Evolutionary conservation across 2,888 invertebrate genomes (phyloP), one percentile per base, ranked within the genome.

Genomic region (Heliconius ismenius): DNA sequence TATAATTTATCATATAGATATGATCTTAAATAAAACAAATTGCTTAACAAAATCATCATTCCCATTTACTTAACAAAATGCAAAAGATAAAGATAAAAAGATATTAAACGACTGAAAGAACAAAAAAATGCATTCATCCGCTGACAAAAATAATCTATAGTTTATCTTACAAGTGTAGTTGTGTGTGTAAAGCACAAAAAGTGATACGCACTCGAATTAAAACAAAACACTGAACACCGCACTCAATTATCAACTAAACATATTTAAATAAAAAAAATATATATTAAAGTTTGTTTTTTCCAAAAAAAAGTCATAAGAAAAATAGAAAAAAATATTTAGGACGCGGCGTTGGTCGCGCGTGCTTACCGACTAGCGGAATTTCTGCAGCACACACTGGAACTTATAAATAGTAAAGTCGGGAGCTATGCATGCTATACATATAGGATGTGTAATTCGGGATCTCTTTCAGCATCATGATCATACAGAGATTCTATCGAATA

Each of bases 341-440:
- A 87, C 86, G 88, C 89, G 85, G 80, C 87, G 83, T 81, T 82
- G 84, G 82, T 83, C 90, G 88, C 90, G 92, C 86, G 83, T 87
- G 84, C 84, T 83, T 85, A 85, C 85, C 87, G 88, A 93, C 93
- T 92, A 92, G 85, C 87, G 93, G 91, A 92, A 92, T 92, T 92
- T 89, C 86, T 83, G 88, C 84, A 84, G 90, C 89, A 90, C 88
- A 86, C 91, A 86, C 95, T 95, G 89, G 95, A 94, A 87, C 94
- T 95, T 95, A 95, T 95, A 91, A 93, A 91, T 90, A 91, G 91
- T 89, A 86, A 87, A 88, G 90, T 86, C 87, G 86, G 85, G 86
- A 80, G 83, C 85, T 85, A 84, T 84, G 85, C 84, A 86, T 85
- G 84, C 84, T 84, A 84, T 85, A 86, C 85, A 84, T 84, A 84